Evolutionary conservation across 2,797 vertebrate genomes (phyloP), one percentile per base, ranked within the genome.

Genomic region (Triplophysa bombifrons): DNA sequence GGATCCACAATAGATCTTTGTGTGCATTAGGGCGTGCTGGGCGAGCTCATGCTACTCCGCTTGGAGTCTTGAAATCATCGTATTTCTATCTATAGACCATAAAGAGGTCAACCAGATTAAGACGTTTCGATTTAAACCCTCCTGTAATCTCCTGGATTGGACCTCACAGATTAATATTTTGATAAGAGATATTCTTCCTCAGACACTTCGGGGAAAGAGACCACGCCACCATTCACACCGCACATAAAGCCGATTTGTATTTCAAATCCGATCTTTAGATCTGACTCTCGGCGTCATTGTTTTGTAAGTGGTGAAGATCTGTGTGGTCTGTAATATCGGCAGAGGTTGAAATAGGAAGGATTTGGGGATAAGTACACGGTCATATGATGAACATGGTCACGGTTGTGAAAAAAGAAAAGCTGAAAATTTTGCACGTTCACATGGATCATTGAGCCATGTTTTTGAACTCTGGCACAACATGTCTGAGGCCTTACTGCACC

Each of bases 41-140:
- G 60, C 25, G 4, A 34, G 27, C 27, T 63, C 16, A 25, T 13
- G 2, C 27, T 17, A 63, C 12, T 27, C 13, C 22, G 12, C 58
- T 7, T 11, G 22, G 41, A 69, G 25, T 70, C 20, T 61, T 27
- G 14, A 70, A 70, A 64, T 71, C n/a, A 46, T 10, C 58, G 27
- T 60, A 58, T 51, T 70, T 63, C 80, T 76, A 72, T 74, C 70
- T 70, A 61, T 72, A 74, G 69, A 84, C 56, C 58, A 68, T 69
- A 65, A 53, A 76, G 73, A 77, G 46, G 56, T 76, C 72, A 27
- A 58, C 7, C 4, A 61, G 70, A 80, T 77, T 67, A 67, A 82
- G 46, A 74, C 25, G 60, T 56, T 63, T 14, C 27, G 46, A 65
- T 74, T 56, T 73, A 66, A 74, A 60, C 27, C 55, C 20, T 53